Evolutionary conservation across 2,797 vertebrate genomes (phyloP).

Genomic region (Gymnoscopelus braueri): DNA sequence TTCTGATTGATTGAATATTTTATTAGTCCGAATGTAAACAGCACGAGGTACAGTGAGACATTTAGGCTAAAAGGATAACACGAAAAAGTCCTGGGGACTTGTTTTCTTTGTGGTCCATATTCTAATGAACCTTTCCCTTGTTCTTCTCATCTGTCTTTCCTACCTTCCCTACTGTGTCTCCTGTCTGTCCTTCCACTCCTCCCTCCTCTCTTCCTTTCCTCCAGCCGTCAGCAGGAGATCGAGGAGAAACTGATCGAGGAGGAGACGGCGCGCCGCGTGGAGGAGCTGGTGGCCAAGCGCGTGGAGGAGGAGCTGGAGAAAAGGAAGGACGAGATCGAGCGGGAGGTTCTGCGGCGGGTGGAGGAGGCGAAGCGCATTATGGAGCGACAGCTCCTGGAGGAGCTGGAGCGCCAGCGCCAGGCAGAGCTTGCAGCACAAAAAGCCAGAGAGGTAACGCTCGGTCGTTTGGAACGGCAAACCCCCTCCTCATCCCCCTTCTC

Average conservation of each 20-base stretch:
- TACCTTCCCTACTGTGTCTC: background rate
- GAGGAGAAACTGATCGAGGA: conserved; percentile 99
- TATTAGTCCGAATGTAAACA: no score
- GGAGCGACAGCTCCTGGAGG: conserved; percentile 99
- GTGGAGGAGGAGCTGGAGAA: conserved; percentile 99
- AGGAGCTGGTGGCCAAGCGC: conserved; percentile 96
- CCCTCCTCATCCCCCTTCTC: conserved; percentile 34
- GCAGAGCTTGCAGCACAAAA: conserved; percentile 97
- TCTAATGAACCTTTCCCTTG: background rate
- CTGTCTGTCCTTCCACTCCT: background rate
- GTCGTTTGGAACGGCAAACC: conserved; percentile 96
- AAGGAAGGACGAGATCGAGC: conserved; percentile 96
- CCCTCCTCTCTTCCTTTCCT: background rate
- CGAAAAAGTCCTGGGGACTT: no score
- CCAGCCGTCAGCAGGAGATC: conserved; percentile 96
- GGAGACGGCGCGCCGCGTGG: conserved; percentile 97
- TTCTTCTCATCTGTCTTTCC: background rate
- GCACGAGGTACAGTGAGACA: no score
- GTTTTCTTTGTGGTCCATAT: no score
- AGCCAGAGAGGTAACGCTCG: conserved; percentile 99
- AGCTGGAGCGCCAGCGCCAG: conserved; percentile 98
- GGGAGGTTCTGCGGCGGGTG: conserved; percentile 96
- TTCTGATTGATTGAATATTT: no score
- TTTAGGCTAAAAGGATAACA: no score
- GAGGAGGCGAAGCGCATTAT: conserved; percentile 99